Base-by-base conservation (phyloP, 2,113 vertebrate genomes). In the Phycodurus eques region DNA sequence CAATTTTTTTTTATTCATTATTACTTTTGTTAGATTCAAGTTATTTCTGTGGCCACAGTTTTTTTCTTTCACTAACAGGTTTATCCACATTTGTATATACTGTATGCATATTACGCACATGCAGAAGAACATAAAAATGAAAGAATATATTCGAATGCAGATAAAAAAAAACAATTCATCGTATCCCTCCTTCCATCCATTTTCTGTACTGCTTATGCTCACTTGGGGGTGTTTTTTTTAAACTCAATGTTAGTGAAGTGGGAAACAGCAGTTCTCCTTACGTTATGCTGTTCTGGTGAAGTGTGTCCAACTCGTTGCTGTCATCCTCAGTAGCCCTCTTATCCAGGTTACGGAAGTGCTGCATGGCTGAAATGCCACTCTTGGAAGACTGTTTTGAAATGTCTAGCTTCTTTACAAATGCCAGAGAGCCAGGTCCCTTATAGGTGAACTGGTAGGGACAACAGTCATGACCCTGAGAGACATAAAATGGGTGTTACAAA, bases 341-440 rank as follows among this genome's bases (percentile, higher is more conserved):
- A 87, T 94, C 93, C 89, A 94, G 84, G 84, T 94, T 94, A 5
- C 78, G 88, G 80, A 94, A 94, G 82, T 92, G 92, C 35, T 92
- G 91, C 93, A 93, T 93, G 65, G 93, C 93, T 2, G 93, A 92
- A 75, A 93, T 65, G 77, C 75, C 85, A 9, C 79, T 39, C 47
- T 88, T 93, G 31, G 90, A 84, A 0, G 74, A 83, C 82, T 93
- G 91, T 79, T 93, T 94, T 33, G 88, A 80, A 59, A 90, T 77
- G 71, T 92, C 91, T 56, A 93, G 82, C 83, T 93, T 94, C 70
- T 91, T 91, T 33, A 91, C 88, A 70, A 92, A 91, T 74, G 89
- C 71, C 77, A 94, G 80, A n/a, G 62, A 19, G 4, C 83, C 88
- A 2, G 80, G 84, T 8, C 88, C 90, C 33, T 88, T 89, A 63